Base-by-base conservation (phyloP, 2,113 vertebrate genomes). In the Rana temporaria region DNA sequence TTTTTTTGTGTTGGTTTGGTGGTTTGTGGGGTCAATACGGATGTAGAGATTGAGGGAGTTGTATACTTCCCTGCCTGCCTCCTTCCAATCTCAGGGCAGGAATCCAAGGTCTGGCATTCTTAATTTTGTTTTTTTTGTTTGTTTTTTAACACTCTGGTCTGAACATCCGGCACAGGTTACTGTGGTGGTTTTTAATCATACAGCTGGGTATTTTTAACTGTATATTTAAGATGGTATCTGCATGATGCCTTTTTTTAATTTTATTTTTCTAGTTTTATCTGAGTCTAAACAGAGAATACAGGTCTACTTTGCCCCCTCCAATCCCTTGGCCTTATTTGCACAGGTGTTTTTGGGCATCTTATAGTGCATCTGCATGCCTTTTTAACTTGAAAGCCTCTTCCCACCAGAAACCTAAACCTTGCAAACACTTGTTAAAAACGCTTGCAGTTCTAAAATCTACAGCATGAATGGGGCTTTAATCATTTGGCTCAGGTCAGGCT, bases 1-100 rank as follows among this genome's bases (percentile, higher is more conserved):
- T 55, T 74, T 65, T 75, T 74, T 71, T 82, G 70, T 56, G 30
- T 55, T 74, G 55, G 67, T 74, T 71, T 82, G 70, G 38, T 65
- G 62, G 60, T 67, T 75, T 75, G 64, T 34, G 63, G 22, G 63
- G 48, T 30, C 62, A n/a, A 18, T 30, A 63, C 4, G 15, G 42
- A 55, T 60, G 67, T 24, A 55, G 32, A 17, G n/a, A 63, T 80
- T 14, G 55, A 57, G 18, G 57, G 24, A 75, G 52, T 26, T 78
- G 65, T 60, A 15, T 38, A 34, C 34, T 32, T 65, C 42, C 70
- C 48, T 19, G 52, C 48, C 34, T 38, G 34, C 34, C 34, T 38
- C 34, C 1, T 53, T 59, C 55, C 53, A 11, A 20, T 55, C 24
- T 78, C 20, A 63, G 53, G 48, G 20, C 15, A 74, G 72, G 71